These are phyloP conservation scores for Poecile montanus DNA, from an alignment of 2,797 vertebrate species.

Conservation along the genomic window DNA sequence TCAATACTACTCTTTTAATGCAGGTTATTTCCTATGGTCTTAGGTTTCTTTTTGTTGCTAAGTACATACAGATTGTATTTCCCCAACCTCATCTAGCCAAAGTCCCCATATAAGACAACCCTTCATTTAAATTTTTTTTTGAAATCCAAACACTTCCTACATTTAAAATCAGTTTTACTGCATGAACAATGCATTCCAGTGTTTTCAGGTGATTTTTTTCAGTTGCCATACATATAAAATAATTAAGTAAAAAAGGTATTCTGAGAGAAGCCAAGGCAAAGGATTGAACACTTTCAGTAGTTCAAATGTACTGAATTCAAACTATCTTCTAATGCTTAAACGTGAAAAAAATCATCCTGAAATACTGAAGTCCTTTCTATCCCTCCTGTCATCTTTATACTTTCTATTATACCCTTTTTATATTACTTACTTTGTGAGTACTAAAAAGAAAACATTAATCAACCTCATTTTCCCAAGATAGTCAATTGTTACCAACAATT, in stretches of 20 bases:
- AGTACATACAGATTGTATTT: not conserved
- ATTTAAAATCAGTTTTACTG: not conserved
- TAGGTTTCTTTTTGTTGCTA: not conserved
- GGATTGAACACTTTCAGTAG: not conserved
- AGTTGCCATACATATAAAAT: not conserved
- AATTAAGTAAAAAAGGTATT: not conserved
- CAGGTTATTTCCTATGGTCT: not conserved
- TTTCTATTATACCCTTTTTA: not conserved
- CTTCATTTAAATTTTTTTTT: not conserved
- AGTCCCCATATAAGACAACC: not conserved
- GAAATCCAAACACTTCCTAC: not conserved
- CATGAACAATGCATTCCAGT: not conserved
- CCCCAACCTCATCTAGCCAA: not conserved
- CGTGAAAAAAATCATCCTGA: not conserved
- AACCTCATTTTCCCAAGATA: not conserved
- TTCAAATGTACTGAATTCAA: not conserved
- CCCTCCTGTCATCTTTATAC: not conserved
- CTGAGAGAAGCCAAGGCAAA: not conserved
- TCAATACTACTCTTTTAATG: not conserved
- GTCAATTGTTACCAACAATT: not conserved
- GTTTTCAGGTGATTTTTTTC: not conserved
- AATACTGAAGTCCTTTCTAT: not conserved
- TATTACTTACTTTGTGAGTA: not conserved
- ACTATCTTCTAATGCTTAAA: not conserved
- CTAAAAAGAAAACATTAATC: not conserved